phyloP scores from a whole-genome alignment of 1,140 invertebrate species.

The Drosophila sp. region DNA sequence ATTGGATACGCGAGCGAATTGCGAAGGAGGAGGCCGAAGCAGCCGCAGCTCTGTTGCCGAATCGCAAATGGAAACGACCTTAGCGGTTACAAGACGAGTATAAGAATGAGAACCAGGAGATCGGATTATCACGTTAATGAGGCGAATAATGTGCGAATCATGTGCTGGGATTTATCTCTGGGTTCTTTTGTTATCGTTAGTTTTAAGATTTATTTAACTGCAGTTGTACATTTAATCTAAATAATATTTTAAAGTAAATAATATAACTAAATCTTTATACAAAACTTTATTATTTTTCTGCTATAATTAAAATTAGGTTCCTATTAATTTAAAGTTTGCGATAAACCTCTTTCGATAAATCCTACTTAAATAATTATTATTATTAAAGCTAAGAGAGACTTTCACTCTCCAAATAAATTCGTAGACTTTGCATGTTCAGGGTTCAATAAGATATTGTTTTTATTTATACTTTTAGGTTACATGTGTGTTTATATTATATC shows the following conservation, averaged over 20 bases:
- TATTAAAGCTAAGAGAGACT: too few species aligned
- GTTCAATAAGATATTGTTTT: conserved; percentile 79
- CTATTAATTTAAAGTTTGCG: too few species aligned
- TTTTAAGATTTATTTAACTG: too few species aligned
- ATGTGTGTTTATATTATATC: conserved; percentile 52
- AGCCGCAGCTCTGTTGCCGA: conserved; percentile 60
- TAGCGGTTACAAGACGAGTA: conserved; percentile 19
- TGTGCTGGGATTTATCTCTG: conserved; percentile 17
- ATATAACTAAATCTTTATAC: too few species aligned
- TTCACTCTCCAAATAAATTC: background rate
- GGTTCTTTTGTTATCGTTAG: too few species aligned
- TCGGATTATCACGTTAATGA: conserved; percentile 60
- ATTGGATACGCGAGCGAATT: conserved; percentile 78
- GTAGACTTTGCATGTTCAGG: conserved; percentile 33
- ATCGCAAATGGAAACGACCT: conserved; percentile 57
- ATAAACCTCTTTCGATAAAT: too few species aligned
- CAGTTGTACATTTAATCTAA: too few species aligned
- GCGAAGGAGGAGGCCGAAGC: conserved; percentile 72
- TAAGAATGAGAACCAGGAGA: conserved; percentile 18
- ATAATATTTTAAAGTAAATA: too few species aligned
- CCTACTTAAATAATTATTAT: too few species aligned
- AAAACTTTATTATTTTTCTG: too few species aligned
- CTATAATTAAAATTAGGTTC: too few species aligned
- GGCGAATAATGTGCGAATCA: conserved; percentile 33
- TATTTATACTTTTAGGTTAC: conserved; percentile 63